phyloP scores from a whole-genome alignment of 2,797 vertebrate genomes.

The Periophthalmus magnuspinnatus region DNA sequence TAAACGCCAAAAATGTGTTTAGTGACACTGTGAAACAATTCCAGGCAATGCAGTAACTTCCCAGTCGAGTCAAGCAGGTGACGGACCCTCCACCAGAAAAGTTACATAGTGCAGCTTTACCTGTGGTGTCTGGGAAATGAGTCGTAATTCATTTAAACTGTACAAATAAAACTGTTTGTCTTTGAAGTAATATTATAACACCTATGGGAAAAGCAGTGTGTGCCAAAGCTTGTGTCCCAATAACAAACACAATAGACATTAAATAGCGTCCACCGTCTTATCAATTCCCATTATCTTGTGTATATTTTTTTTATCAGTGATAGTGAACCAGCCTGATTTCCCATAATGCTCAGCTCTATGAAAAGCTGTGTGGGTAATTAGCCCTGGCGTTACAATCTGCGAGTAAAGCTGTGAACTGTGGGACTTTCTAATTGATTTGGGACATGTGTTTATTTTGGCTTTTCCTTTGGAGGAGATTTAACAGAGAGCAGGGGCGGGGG shows the following conservation, averaged over 20 bases:
- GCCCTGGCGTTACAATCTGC: conserved; percentile 40
- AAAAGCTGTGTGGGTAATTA: conserved; percentile 61
- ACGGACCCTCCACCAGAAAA: background rate
- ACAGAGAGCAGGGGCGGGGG: background rate
- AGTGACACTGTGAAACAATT: background rate
- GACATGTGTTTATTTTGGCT: conserved; percentile 44
- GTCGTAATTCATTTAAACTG: conserved; percentile 39
- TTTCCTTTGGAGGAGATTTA: conserved; percentile 34
- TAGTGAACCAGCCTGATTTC: conserved; percentile 37
- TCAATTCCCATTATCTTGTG: conserved; percentile 39
- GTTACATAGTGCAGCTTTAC: background rate
- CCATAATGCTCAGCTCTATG: conserved; percentile 56
- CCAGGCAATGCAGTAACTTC: background rate
- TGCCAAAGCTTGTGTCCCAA: conserved; percentile 69
- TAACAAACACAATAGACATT: conserved; percentile 61
- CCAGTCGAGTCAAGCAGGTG: background rate
- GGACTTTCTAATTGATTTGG: conserved; percentile 66
- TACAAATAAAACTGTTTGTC: conserved; percentile 42
- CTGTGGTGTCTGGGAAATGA: background rate
- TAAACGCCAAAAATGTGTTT: background rate
- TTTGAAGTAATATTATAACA: conserved; percentile 17
- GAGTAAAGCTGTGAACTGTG: conserved; percentile 61
- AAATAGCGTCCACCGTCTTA: conserved; percentile 68
- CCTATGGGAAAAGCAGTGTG: conserved; percentile 72
- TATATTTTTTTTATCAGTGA: conserved; percentile 40